Base-by-base conservation (phyloP, 2,113 vertebrate species). In the Crotalus tigris region DNA sequence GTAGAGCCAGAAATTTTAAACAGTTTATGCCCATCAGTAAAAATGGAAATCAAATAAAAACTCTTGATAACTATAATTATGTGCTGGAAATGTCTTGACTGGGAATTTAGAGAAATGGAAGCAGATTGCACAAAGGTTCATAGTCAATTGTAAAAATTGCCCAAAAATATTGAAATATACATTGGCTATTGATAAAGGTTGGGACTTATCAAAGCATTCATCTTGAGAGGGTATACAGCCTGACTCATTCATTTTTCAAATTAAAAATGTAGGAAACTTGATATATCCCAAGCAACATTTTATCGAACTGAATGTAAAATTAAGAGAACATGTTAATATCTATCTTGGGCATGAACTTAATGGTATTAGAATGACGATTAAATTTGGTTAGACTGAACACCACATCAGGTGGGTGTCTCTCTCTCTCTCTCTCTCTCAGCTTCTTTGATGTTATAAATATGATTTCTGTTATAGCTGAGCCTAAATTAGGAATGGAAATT, bases 271-370 rank as follows among this genome's bases (percentile, higher is more conserved):
- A 89, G 46, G 9, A 29, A 89, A 92, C 53, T n/a, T 55, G 87
- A 89, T 58, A 81, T 89, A 69, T 59, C 87, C 39, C 29, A 44
- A 53, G 87, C 53, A 89, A 85, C 61, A 33, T 89, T 88, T 92
- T 89, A 92, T n/a, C 89, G 92, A 92, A 92, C 89, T 89, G 89
- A 89, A 89, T n/a, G 51, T 58, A 26, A 81, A 92, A 92, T 89
- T 92, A 89, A 49, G 51, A 88, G 69, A 89, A 89, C 57, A 19
- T 90, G 88, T 90, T 57, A 59, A 85, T 92, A 59, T 92, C 88
- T 92, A 85, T 85, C 69, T 11, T 51, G 90, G 23, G 49, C 39
- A 85, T 53, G 29, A 39, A 85, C 85, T 59, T 85, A 59, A 91
- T 51, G 26, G 54, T 59, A 51, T 90, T 90, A 51, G 85, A 88